These are phyloP conservation scores for Lamellibrachia luymesi DNA, from an alignment of 1,140 invertebrate species.

Conservation along the genomic window DNA sequence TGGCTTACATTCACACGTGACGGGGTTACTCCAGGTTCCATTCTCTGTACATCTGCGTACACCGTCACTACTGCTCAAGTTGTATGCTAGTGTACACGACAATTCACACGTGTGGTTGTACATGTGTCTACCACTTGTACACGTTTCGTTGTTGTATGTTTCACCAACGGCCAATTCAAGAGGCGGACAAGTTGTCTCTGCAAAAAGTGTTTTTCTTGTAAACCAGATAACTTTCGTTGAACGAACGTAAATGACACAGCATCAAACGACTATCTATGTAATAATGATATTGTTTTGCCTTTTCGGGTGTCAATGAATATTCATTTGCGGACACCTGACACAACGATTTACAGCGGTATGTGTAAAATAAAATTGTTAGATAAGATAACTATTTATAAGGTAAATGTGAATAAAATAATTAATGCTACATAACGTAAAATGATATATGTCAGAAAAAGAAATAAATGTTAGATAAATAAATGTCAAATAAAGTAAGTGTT, in stretches of 20 bases:
- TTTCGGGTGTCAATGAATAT: no score
- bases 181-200: neutral
- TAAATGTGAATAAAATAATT: no score
- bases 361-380: no score
- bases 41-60: neutral
- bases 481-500: no score
- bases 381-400: no score
- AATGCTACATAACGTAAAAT: no score
- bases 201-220: neutral
- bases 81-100: neutral
- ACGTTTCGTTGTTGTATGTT: neutral
- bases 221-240: neutral
- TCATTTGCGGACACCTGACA: no score
- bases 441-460: no score
- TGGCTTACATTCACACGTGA: neutral
- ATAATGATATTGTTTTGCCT: neutral
- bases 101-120: neutral
- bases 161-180: neutral
- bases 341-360: no score
- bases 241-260: no score
- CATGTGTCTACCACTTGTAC: neutral
- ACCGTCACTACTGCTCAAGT: neutral
- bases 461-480: no score
- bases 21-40: neutral
- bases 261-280: no score